A percentile compares a stretch with the other conserved stretches of the same genome.
These are phyloP conservation scores for Lonchura striata DNA, from an alignment of 2,113 vertebrate species.

Conservation along the genomic window DNA sequence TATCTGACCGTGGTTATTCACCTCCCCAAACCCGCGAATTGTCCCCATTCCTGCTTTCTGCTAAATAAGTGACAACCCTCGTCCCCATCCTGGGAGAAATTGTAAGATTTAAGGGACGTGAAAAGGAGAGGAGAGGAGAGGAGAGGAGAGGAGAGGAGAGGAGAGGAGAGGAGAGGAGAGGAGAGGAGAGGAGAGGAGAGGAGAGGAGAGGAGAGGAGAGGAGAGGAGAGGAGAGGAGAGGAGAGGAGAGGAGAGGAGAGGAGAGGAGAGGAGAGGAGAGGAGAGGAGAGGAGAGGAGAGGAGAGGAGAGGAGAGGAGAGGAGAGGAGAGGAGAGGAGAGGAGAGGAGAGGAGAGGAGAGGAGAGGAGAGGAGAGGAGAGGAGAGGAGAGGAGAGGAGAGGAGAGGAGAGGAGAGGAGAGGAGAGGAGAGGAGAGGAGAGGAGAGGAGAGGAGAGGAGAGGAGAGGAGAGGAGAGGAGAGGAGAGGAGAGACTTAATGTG, in stretches of 20 bases:
- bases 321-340: no score
- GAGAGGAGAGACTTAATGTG: no score
- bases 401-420: no score
- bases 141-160: background rate
- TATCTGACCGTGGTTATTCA: background rate
- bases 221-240: no score
- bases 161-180: background rate
- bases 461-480: background rate
- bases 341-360: no score
- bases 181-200: background rate
- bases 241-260: no score
- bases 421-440: no score
- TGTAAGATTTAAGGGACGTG: background rate
- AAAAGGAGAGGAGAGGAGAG: no score
- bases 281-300: background rate
- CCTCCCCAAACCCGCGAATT: fast-evolving
- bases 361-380: no score
- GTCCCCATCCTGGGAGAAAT: fast-evolving
- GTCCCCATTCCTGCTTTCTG: background rate
- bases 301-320: background rate
- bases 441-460: background rate
- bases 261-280: background rate
- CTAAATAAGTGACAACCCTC: background rate
- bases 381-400: no score
- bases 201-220: background rate